Evolutionary conservation across 1,140 invertebrate species (phyloP).

Genomic region (Wasmannia auropunctata): DNA sequence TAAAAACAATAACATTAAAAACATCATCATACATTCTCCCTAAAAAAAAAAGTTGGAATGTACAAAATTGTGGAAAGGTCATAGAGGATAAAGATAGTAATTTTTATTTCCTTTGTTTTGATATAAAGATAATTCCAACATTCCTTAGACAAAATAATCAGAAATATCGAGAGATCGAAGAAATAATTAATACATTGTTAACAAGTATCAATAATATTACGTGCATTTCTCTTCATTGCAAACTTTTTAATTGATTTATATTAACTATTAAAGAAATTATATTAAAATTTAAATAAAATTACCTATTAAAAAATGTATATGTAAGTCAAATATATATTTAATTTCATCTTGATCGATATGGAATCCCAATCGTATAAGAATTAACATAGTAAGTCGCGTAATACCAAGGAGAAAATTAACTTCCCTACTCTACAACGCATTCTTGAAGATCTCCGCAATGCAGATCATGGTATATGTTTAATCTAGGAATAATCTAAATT

Average conservation of each 20-base stretch:
- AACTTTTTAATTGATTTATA: not conserved
- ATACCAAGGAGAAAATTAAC: not conserved
- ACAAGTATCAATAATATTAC: not conserved
- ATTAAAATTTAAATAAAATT: not conserved
- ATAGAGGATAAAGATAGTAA: not conserved
- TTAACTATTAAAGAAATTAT: not conserved
- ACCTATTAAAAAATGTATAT: not conserved
- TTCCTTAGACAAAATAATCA: not conserved
- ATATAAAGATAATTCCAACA: not conserved
- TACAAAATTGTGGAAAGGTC: not conserved
- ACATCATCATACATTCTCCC: not conserved
- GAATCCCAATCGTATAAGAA: not conserved
- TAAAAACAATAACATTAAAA: not conserved
- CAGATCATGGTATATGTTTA: not conserved
- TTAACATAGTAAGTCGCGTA: not conserved
- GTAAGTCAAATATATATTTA: not conserved
- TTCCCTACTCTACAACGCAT: not conserved
- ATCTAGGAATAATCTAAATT: not conserved
- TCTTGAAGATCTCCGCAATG: not conserved
- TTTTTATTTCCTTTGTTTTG: not conserved
- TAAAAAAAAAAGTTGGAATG: not conserved
- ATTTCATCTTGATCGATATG: not conserved
- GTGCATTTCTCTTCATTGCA: not conserved
- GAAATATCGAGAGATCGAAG: not conserved
- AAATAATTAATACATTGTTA: slow-evolving; percentile 1